Base-by-base conservation (phyloP, 2,113 vertebrate genomes). In the Myocastor coypus region DNA sequence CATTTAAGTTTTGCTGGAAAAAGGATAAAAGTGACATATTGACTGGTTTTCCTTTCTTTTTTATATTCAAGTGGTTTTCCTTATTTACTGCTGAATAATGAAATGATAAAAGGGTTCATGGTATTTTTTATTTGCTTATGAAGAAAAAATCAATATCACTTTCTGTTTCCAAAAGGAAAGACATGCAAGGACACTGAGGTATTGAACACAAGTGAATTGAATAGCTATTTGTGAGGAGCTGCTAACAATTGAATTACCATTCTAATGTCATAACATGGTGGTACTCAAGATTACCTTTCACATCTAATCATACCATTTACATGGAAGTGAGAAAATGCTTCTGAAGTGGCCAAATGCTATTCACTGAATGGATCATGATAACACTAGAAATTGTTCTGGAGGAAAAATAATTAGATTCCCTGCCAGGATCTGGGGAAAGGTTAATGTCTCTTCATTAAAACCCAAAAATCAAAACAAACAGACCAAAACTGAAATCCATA, bases 111-210 rank as follows among this genome's bases (percentile, higher is more conserved):
- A 96, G 89, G 89, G 73, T 85, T 96, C 90, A 93, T 95, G 95
- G 86, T 78, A 95, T 61, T 86, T 96, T 96, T 96, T 85, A 96
- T 92, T 92, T 93, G 93, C 88, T 96, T 95, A 97, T 95, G 95
- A 97, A 96, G 85, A 96, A 91, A 97, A 97, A 98, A 98, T 98
- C 97, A 97, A 98, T 98, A 97, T 59, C 64, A 92, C 73, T 97
- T 98, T 97, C 96, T 97, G 96, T 94, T 94, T 97, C 73, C 83
- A 40, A 96, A 78, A 64, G 78, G 52, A 95, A 95, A 97, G 93
- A 85, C 93, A 88, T 17, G 46, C 64, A 95, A 96, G 83, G 57
- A 96, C 1, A 1, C 87, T 7, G 42, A 95, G 86, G 86, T 84
- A 96, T 96, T 96, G 94, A 97, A 81, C 88, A 88, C 80, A 95